A percentile compares a stretch with the other conserved stretches of the same genome.
phyloP scores from a whole-genome alignment of 1,140 invertebrate species.

The Caligus rogercresseyi region DNA sequence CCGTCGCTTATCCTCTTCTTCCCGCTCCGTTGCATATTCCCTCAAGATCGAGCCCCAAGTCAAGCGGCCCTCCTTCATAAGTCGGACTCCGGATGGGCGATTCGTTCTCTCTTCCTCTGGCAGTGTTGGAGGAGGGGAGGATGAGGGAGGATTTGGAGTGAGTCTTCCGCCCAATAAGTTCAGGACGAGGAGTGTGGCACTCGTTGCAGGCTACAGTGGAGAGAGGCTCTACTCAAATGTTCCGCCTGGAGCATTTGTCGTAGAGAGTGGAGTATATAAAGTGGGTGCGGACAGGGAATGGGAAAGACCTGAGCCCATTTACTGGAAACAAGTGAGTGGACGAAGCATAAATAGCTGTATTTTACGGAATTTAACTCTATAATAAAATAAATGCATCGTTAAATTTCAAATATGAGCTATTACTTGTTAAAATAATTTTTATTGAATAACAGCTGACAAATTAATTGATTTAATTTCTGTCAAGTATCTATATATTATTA shows the following conservation, averaged over 20 bases:
- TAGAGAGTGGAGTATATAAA: constrained; percentile 20
- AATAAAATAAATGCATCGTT: no score
- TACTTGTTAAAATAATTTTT: no score
- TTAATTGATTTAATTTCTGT: no score
- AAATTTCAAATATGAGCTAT: no score
- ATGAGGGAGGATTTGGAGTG: constrained; percentile 18
- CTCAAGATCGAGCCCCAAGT: background rate
- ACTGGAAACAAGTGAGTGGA: constrained; percentile 15
- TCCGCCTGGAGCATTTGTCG: constrained; percentile 19
- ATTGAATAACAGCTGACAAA: no score
- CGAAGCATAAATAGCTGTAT: background rate
- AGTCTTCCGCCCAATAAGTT: constrained; percentile 16
- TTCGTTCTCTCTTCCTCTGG: background rate
- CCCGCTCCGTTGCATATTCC: background rate
- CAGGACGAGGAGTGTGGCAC: constrained; percentile 16
- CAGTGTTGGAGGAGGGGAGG: background rate
- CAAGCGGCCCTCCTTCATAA: background rate
- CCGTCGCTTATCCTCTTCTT: background rate
- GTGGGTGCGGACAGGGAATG: constrained; percentile 19
- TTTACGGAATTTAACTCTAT: no score
- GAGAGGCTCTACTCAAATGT: constrained; percentile 17
- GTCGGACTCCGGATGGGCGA: background rate
- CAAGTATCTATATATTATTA: no score
- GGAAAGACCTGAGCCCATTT: constrained; percentile 17
- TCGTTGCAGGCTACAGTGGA: constrained; percentile 16